Percentiles rank a stretch among this genome's conserved stretches.
Evolutionary conservation across 2,888 invertebrate species (phyloP).

Genomic region (Masnerella sp.): DNA sequence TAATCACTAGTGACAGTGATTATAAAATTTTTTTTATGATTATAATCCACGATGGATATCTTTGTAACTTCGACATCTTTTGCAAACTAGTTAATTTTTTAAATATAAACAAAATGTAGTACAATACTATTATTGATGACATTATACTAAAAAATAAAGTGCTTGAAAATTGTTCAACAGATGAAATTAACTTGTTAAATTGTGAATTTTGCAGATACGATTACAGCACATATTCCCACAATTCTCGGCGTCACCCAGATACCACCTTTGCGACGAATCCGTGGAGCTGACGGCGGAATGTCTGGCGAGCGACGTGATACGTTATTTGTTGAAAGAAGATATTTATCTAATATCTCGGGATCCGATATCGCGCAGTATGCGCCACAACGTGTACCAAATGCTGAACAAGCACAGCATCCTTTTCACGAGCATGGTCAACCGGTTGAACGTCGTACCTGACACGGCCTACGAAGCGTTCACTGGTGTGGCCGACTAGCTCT

Average conservation of each 20-base stretch:
- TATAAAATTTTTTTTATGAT: no score
- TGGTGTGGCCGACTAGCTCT: conserved; percentile 78
- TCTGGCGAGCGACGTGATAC: conserved; percentile 74
- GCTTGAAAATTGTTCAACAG: no score
- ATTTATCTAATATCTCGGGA: conserved; percentile 75
- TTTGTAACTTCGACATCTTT: no score
- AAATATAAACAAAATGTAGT: no score
- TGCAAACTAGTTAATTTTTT: no score
- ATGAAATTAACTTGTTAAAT: no score
- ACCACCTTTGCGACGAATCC: conserved; percentile 70
- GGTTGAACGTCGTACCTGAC: conserved; percentile 76
- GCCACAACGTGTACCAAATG: conserved; percentile 77
- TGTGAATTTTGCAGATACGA: conserved; percentile 72
- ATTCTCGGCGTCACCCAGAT: conserved; percentile 68
- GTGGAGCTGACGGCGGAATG: conserved; percentile 73
- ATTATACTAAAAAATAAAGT: no score
- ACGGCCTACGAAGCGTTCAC: conserved; percentile 75
- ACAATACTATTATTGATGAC: no score
- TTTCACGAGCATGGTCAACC: conserved; percentile 78
- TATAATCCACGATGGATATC: no score
- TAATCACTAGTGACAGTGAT: no score
- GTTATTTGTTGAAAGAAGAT: conserved; percentile 75
- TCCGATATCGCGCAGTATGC: conserved; percentile 77
- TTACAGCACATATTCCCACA: conserved; percentile 75
- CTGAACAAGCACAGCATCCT: conserved; percentile 77